Conservation (phyloP, 64 coral and sea anemone species). For the Pocillopora verrucosa region DNA sequence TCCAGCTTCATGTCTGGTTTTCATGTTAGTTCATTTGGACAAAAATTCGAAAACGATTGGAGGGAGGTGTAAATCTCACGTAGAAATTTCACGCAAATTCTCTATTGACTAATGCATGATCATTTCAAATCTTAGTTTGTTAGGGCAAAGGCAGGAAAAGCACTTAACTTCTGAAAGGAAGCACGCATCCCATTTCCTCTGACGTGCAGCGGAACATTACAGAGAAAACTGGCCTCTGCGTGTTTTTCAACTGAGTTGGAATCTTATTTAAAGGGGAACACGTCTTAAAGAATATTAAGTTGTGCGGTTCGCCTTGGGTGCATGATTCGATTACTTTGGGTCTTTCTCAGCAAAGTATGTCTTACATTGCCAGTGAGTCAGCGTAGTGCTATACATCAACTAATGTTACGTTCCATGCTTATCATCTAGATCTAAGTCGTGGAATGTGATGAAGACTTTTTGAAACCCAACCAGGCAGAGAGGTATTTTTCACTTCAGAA, state of each 20-base stretch:
- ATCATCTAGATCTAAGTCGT: neutral
- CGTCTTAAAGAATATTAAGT: neutral
- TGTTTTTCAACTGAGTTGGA: neutral
- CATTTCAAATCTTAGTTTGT: neutral
- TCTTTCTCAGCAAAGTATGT: too few species aligned
- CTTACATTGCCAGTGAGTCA: neutral
- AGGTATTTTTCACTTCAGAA: conserved; percentile 9
- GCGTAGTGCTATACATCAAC: neutral
- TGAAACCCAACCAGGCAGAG: neutral
- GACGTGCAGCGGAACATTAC: neutral
- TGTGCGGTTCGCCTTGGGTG: neutral
- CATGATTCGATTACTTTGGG: too few species aligned
- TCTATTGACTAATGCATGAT: neutral
- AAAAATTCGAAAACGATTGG: neutral
- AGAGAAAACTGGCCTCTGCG: neutral
- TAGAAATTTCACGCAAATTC: neutral
- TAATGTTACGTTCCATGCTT: neutral
- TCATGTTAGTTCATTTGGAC: neutral
- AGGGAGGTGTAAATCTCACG: neutral
- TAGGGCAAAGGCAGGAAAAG: conserved; percentile 5
- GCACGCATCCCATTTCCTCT: neutral
- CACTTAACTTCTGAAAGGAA: neutral
- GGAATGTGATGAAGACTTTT: neutral
- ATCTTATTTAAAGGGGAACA: neutral
- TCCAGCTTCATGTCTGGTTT: neutral